Evolutionary conservation across 2,888 invertebrate genomes (phyloP).

Genomic region (Ectropis crepuscularia): DNA sequence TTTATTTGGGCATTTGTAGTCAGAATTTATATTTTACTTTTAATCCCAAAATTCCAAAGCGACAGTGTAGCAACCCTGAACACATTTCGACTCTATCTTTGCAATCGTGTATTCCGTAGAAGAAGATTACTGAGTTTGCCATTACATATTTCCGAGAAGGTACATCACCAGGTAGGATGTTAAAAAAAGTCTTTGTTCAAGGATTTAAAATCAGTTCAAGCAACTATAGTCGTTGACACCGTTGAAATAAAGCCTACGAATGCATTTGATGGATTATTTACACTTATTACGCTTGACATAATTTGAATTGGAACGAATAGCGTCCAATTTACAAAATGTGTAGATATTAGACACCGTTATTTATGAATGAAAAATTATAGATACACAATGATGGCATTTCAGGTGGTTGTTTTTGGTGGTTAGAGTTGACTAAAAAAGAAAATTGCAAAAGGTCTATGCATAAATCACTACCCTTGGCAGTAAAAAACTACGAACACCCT

Average conservation of each 20-base stretch:
- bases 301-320: slow-evolving; percentile 51
- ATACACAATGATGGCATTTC: slow-evolving; percentile 27
- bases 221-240: slow-evolving; percentile 41
- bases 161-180: slow-evolving; percentile 70
- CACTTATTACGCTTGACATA: slow-evolving; percentile 43
- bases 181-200: slow-evolving; percentile 66
- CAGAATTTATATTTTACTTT: too few species aligned
- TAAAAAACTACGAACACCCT: too few species aligned
- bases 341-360: slow-evolving; percentile 55
- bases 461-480: too few species aligned
- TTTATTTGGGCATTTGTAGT: too few species aligned
- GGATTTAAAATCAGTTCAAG: slow-evolving; percentile 24
- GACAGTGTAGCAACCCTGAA: slow-evolving; percentile 62
- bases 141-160: slow-evolving; percentile 81
- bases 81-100: slow-evolving; percentile 66
- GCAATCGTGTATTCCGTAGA: slow-evolving; percentile 75
- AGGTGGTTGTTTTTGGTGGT: too few species aligned
- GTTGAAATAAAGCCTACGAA: slow-evolving; percentile 32
- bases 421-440: too few species aligned
- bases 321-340: slow-evolving; percentile 52
- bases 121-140: slow-evolving; percentile 76
- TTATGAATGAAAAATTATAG: slow-evolving; percentile 54
- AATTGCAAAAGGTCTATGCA: too few species aligned
- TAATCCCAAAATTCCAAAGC: slow-evolving; percentile 8
- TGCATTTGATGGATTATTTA: background rate